phyloP scores from a whole-genome alignment of 1,140 invertebrate species.

The Lordiphosa mommai region DNA sequence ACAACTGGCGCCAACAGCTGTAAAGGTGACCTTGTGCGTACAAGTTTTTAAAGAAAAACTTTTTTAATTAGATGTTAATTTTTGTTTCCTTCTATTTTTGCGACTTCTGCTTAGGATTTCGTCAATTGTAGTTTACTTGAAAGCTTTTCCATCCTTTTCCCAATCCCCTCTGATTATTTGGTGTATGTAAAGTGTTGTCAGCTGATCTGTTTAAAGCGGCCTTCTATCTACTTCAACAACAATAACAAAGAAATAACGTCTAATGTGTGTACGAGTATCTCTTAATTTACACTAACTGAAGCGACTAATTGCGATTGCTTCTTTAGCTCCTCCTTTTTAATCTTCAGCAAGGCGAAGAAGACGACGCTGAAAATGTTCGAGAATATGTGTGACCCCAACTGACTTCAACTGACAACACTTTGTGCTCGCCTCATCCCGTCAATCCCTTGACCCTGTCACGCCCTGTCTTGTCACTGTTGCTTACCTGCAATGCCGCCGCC shows the following conservation, averaged over 20 bases:
- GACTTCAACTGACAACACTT: conserved; percentile 59
- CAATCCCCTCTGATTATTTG: neutral
- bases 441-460: neutral
- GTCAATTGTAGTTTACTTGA: too few species aligned
- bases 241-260: neutral
- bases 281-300: conserved; percentile 15
- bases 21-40: too few species aligned
- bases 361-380: conserved; percentile 60
- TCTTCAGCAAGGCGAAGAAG: conserved; percentile 34
- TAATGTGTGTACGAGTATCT: conserved; percentile 5
- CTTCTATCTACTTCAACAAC: neutral
- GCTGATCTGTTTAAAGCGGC: conserved; percentile 43
- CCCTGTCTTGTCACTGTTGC: conserved; percentile 11
- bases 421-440: conserved; percentile 4
- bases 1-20: too few species aligned
- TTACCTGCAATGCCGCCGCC: conserved; percentile 82
- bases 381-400: conserved; percentile 20
- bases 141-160: conserved; percentile 10
- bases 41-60: too few species aligned
- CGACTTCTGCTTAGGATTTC: too few species aligned
- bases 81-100: too few species aligned
- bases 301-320: conserved; percentile 54
- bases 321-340: conserved; percentile 39
- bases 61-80: too few species aligned
- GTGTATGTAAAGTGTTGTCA: conserved; percentile 58